Base-by-base conservation (phyloP, 2,113 vertebrate species). In the Elanoides forficatus region DNA sequence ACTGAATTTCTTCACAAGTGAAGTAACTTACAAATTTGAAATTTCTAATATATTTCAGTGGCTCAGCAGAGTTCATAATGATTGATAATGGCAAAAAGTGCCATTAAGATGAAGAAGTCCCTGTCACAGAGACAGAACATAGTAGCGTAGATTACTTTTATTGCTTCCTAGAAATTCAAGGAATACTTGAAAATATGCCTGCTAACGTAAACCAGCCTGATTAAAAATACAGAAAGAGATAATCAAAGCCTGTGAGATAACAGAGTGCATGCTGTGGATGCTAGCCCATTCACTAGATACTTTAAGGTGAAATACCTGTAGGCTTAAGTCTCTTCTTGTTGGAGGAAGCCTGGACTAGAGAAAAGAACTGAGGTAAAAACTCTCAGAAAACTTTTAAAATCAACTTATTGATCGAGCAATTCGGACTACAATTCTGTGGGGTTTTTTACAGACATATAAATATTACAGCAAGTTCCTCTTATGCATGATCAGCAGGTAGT, bases 141-240 rank as follows among this genome's bases (percentile, higher is more conserved):
- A 72, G 48, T 20, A 73, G 45, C 52, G 79, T 43, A 82, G 43
- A 68, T 94, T 95, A 90, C 72, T 93, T 97, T 82, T 74, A 89
- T 74, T 82, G 40, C 16, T 92, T 96, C 63, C 70, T 94, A 81
- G 47, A 82, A 88, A 86, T 81, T 81, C 63, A 79, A 79, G 27
- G 45, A 94, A 88, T 86, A 70, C 42, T 88, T 93, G 60, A 93
- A 82, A 93, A 95, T 90, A 81, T 48, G 45, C 11, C 48, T 84
- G 26, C 26, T 75, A 22, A 89, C 92, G 84, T 60, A 83, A 90
- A 72, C 81, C 90, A 76, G 10, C 6, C 36, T 86, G 47, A 80
- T 83, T 92, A 75, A 93, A 93, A 88, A 60, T 42, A 65, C 5
- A 87, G n/a, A 55, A 66, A 76, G 22, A 75, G 11, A 55, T 8